Percentiles rank a stretch among this genome's conserved stretches.
Evolutionary conservation across 2,888 invertebrate species (phyloP).

Genomic region (Tuberolachnus salignus): DNA sequence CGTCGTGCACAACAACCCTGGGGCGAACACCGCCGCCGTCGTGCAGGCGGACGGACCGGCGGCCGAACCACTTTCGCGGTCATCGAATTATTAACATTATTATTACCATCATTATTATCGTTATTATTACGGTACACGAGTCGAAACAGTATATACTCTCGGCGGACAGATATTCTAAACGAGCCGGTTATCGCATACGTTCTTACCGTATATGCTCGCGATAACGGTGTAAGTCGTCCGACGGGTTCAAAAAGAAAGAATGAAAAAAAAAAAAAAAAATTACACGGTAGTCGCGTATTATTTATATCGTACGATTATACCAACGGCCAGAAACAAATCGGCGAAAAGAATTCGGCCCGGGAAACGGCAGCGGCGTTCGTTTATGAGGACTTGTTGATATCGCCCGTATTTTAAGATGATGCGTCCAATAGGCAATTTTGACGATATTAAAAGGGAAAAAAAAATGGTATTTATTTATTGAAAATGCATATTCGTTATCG

Average conservation of each 20-base stretch:
- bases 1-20: slow-evolving; percentile 19
- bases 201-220: background rate
- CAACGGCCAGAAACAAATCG: background rate
- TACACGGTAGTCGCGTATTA: slow-evolving; percentile 3
- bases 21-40: slow-evolving; percentile 35
- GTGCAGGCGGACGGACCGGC: no score
- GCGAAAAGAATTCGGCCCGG: slow-evolving; percentile 11
- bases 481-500: no score
- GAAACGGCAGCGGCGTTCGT: background rate
- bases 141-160: slow-evolving; percentile 2
- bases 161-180: background rate
- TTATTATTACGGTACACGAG: slow-evolving; percentile 35
- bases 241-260: background rate
- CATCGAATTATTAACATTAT: slow-evolving; percentile 20
- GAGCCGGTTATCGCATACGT: slow-evolving; percentile 9
- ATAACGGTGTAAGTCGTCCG: slow-evolving; percentile 12
- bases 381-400: no score
- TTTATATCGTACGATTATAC: no score
- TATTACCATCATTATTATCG: background rate
- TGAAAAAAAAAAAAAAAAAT: no score
- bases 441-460: no score
- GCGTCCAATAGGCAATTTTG: no score
- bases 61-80: slow-evolving; percentile 47
- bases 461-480: no score
- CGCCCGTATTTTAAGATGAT: no score